phyloP scores from a whole-genome alignment of 2,113 vertebrate species.

The Herpailurus yagouaroundi region DNA sequence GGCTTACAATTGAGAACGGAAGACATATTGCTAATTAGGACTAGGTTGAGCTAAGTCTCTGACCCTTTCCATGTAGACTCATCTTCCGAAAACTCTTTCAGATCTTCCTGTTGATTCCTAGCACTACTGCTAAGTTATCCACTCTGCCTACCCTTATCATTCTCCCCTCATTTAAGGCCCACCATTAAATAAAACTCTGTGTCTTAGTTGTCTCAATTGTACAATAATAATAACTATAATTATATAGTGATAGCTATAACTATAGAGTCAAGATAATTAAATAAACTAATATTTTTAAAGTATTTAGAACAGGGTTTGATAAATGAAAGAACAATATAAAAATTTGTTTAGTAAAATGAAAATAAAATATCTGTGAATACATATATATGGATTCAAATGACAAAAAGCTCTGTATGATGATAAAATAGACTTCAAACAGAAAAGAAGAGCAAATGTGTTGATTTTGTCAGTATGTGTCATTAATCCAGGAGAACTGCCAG shows the following conservation, averaged over 20 bases:
- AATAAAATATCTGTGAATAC: not conserved
- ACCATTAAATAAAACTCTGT: constrained; percentile 11
- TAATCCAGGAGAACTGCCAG: not conserved
- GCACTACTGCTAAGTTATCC: not conserved
- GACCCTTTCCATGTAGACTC: not conserved
- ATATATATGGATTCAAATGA: constrained; percentile 11
- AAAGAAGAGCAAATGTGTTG: not conserved
- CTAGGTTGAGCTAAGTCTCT: not conserved
- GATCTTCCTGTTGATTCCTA: not conserved
- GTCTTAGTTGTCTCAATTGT: not conserved
- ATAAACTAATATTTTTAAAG: constrained; percentile 30
- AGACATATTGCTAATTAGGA: not conserved
- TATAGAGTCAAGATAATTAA: not conserved
- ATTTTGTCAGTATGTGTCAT: constrained; percentile 22
- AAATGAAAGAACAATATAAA: not conserved
- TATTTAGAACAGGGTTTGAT: not conserved
- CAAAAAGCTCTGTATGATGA: not conserved
- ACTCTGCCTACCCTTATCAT: not conserved
- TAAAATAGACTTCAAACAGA: constrained; percentile 17
- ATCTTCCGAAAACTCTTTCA: not conserved
- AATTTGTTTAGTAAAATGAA: constrained; percentile 28
- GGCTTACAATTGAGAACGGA: not conserved
- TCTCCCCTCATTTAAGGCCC: not conserved
- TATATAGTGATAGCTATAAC: not conserved
- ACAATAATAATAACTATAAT: constrained; percentile 46